These are phyloP conservation scores for Euclidia mi DNA, from an alignment of 2,888 invertebrate species.

Conservation along the genomic window DNA sequence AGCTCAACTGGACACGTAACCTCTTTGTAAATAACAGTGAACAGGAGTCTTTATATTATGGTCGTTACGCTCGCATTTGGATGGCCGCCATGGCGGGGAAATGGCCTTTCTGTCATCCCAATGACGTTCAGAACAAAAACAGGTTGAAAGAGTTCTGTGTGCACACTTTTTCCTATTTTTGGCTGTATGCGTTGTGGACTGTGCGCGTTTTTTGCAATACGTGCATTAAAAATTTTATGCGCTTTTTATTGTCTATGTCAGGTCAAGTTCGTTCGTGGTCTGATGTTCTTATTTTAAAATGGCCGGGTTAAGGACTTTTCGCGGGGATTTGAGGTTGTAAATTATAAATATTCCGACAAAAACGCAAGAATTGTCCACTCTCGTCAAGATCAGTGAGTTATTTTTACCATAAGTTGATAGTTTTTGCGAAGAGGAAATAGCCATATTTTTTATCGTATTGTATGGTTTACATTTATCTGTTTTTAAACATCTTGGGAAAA, in stretches of 20 bases:
- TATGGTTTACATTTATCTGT: no score
- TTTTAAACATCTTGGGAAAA: no score
- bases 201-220: constrained; percentile 21
- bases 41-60: constrained; percentile 29
- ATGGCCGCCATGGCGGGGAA: constrained; percentile 72
- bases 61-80: constrained; percentile 61
- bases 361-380: no score
- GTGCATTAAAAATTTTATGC: constrained; percentile 29
- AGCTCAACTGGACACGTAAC: constrained; percentile 26
- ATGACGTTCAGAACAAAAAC: constrained; percentile 72
- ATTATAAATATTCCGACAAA: no score
- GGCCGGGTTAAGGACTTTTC: no score
- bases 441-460: no score
- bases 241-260: constrained; percentile 32
- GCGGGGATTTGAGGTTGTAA: no score
- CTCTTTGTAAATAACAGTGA: constrained; percentile 28
- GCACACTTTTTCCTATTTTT: constrained; percentile 47
- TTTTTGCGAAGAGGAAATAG: no score
- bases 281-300: no score
- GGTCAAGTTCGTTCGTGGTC: constrained; percentile 3
- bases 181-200: constrained; percentile 35
- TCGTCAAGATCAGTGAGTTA: no score
- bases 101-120: constrained; percentile 78
- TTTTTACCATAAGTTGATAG: no score
- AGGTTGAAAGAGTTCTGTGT: constrained; percentile 42